phyloP scores from a whole-genome alignment of 1,140 invertebrate genomes.

The Lethocerus indicus region DNA sequence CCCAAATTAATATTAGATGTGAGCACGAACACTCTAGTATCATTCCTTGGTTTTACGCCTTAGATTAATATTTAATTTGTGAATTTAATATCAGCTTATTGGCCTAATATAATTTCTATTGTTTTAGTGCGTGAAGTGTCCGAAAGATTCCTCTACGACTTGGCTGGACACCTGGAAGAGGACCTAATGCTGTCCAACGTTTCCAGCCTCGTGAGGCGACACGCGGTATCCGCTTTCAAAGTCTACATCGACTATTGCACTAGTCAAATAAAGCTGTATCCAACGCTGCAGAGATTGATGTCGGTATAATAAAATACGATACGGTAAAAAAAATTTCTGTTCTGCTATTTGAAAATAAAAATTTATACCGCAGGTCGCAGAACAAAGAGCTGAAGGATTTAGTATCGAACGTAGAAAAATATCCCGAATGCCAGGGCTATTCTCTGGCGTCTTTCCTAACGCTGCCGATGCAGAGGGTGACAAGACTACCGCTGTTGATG shows the following conservation, averaged over 20 bases:
- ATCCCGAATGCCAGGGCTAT: constrained; percentile 4
- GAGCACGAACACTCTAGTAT: too few relatives aligned
- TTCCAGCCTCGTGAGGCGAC: constrained; percentile 61
- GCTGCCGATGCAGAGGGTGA: constrained; percentile 12
- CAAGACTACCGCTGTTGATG: constrained; percentile 10
- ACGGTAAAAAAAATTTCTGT: too few relatives aligned
- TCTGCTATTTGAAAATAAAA: too few relatives aligned
- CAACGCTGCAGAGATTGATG: constrained; percentile 57
- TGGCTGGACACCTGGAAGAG: constrained; percentile 78
- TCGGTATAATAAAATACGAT: too few relatives aligned
- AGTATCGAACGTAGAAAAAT: background rate
- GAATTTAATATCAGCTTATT: too few relatives aligned
- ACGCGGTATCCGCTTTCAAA: constrained; percentile 60
- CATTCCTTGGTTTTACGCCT: too few relatives aligned
- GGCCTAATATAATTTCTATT: too few relatives aligned
- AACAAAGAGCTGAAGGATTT: background rate
- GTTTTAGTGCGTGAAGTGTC: constrained; percentile 53
- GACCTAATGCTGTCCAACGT: constrained; percentile 62
- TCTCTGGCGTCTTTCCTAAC: constrained; percentile 11
- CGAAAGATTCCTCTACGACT: constrained; percentile 61
- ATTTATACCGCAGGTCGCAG: background rate
- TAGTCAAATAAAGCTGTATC: constrained; percentile 72
- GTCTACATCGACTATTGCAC: constrained; percentile 83
- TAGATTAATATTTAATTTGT: too few relatives aligned
- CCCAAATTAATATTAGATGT: too few relatives aligned